Evolutionary conservation across 2,113 vertebrate genomes (phyloP), one percentile per base, ranked within the genome.

Genomic region (Hippocampus abdominalis): DNA sequence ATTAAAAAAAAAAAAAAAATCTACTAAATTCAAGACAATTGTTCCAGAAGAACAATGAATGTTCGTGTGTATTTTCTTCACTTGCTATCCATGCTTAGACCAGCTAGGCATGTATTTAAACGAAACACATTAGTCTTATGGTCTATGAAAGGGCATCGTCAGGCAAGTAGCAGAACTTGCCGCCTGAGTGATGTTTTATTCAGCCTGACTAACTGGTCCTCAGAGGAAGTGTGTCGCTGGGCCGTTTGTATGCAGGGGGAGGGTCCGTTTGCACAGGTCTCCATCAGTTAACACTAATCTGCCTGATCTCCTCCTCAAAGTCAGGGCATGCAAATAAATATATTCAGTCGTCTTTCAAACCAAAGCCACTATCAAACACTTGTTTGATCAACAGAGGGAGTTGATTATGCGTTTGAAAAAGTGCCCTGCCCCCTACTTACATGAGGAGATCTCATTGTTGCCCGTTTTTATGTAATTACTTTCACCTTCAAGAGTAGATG

Each of bases 281-380:
- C 68, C 82, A 78, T 86, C 81, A 85, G 82, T 85, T 87, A 84
- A 82, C 84, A 76, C 79, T 89, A 89, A 89, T 88, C 89, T 90
- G 85, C 84, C 87, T 88, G 85, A 90, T 89, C 88, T 90, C 81
- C 82, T 84, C 82, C 84, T 89, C 88, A 88, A 85, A 91, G 88
- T 90, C 83, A 71, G 78, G 77, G 80, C 80, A 89, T 87, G 86
- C 85, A 90, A 89, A 87, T 87, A 88, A 88, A 87, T 79, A 86
- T 82, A 82, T 84, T 89, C 85, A 83, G 82, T 32, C 74, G 64
- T 82, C 81, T 89, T 84, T 86, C 82, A 79, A 74, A 85, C 84
- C 83, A 78, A 85, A 86, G 87, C 76, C 70, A 70, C 80, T 84
- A 89, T 90, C 86, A 88, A 86, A 88, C 86, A 84, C 82, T 84